Percentiles rank a stretch among this genome's conserved stretches.
phyloP scores from a whole-genome alignment of 2,888 invertebrate genomes.

The Dusona sp. region DNA sequence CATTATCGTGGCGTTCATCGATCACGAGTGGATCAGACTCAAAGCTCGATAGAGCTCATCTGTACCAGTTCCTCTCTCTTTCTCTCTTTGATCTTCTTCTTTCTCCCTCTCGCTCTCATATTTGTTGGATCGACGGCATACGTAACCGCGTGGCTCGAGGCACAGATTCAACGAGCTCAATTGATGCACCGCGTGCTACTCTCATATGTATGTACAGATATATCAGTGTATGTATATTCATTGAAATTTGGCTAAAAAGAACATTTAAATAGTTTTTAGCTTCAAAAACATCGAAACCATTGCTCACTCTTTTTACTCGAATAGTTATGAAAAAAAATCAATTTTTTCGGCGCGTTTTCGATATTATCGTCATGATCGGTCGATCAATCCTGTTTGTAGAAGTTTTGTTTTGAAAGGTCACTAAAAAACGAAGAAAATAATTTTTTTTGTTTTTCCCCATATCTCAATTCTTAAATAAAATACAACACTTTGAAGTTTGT shows the following conservation, averaged over 20 bases:
- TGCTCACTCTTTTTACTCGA: no score
- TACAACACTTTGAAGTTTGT: no score
- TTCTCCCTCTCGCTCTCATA: conserved; percentile 17
- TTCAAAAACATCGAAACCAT: not conserved
- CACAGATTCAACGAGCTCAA: conserved; percentile 84
- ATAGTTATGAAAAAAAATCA: not conserved
- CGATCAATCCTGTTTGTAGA: not conserved
- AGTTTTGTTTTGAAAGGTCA: not conserved
- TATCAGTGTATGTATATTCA: not conserved
- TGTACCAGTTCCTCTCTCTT: conserved; percentile 63
- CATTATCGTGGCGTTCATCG: conserved; percentile 75
- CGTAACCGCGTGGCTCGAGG: conserved; percentile 83
- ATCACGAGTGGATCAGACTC: conserved; percentile 77
- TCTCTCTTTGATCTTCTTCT: conserved; percentile 8
- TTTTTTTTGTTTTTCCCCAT: no score
- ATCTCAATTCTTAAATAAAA: no score
- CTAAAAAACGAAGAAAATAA: no score
- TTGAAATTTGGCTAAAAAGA: not conserved
- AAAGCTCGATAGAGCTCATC: conserved; percentile 62
- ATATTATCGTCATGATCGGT: not conserved
- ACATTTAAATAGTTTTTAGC: not conserved
- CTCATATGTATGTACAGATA: not conserved
- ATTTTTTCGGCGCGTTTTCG: not conserved
- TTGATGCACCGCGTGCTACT: conserved; percentile 80
- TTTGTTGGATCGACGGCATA: conserved; percentile 72